phyloP scores from a whole-genome alignment of 2,113 vertebrate genomes.

The Equus quagga region DNA sequence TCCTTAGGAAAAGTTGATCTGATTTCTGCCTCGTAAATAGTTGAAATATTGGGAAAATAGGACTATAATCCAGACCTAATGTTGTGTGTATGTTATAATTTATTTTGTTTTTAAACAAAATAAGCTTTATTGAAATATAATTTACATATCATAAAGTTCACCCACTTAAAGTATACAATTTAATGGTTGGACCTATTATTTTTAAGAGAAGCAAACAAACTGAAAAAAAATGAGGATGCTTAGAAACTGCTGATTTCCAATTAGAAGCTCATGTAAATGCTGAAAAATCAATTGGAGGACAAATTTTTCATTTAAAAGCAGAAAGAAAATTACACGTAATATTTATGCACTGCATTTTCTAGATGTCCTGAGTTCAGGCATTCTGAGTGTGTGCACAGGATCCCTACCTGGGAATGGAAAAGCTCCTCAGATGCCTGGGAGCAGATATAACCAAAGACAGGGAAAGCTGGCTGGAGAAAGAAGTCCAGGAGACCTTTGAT shows the following conservation, averaged over 20 bases:
- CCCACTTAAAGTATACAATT: neutral
- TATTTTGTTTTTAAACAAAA: neutral
- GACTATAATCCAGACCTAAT: neutral
- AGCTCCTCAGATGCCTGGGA: neutral
- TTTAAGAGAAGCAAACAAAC: neutral
- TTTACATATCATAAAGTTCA: neutral
- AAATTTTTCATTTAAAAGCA: neutral
- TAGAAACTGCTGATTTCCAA: neutral
- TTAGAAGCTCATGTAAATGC: neutral
- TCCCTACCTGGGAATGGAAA: neutral
- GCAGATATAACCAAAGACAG: neutral
- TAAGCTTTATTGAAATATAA: neutral
- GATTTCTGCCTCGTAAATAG: neutral
- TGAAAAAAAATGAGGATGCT: neutral
- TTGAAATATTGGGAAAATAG: neutral
- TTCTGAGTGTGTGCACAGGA: neutral
- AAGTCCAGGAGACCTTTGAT: neutral
- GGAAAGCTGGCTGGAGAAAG: neutral
- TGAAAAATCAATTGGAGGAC: neutral
- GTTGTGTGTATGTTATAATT: neutral
- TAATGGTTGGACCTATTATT: neutral
- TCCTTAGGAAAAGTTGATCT: neutral
- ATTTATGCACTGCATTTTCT: neutral
- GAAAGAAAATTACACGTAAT: neutral
- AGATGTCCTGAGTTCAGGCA: neutral